A percentile compares a stretch with the other conserved stretches of the same genome.
phyloP scores from a whole-genome alignment of 2,888 invertebrate species.

The Athalia cordata region DNA sequence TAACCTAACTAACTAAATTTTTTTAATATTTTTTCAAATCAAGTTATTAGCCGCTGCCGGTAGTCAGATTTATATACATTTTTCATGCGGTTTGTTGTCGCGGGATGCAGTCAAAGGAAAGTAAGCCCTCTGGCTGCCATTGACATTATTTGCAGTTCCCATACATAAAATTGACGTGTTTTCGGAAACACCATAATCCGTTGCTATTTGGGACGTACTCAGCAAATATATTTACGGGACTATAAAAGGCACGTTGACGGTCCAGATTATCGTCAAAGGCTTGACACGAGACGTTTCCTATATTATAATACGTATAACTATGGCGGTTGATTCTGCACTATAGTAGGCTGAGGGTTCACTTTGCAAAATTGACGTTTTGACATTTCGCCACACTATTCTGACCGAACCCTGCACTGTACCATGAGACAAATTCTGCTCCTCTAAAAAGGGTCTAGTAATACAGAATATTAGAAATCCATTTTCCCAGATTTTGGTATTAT shows the following conservation, averaged over 20 bases:
- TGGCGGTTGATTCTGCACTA: too few species aligned
- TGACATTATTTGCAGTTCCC: conserved; percentile 61
- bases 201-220: not conserved
- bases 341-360: conserved; percentile 4
- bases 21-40: not conserved
- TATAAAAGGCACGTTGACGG: conserved; percentile 3
- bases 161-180: conserved; percentile 55
- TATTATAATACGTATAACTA: not conserved
- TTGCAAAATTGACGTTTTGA: conserved; percentile 39
- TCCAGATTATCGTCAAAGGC: conserved; percentile 40
- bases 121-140: not conserved
- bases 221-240: not conserved
- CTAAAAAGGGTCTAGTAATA: not conserved
- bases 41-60: not conserved
- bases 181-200: conserved; percentile 43
- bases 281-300: conserved; percentile 30
- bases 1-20: too few species aligned
- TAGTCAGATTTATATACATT: not conserved
- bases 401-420: not conserved
- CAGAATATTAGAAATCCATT: conserved; percentile 9
- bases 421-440: too few species aligned
- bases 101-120: not conserved
- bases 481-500: not conserved
- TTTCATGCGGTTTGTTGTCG: not conserved
- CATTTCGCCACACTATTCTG: conserved; percentile 15